Percentiles rank a stretch among this genome's conserved stretches.
Conservation (phyloP, 37 sponge, comb jelly and placozoan genomes). For the Axinella damicornis region DNA sequence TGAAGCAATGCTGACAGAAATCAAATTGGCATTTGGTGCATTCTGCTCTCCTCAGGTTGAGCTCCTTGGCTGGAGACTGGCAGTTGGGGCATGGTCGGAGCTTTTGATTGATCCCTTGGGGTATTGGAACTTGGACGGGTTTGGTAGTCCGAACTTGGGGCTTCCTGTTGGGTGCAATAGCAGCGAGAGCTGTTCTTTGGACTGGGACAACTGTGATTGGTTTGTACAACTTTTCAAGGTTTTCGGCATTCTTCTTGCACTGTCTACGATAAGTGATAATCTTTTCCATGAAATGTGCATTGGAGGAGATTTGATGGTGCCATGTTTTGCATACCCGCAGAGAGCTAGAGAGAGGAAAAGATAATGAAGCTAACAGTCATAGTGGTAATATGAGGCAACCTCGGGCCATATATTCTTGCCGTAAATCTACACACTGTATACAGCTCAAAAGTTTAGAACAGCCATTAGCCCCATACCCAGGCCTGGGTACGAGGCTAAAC, state of each 20-base stretch:
- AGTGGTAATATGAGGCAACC: too few relatives aligned
- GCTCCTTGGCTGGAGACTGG: conserved; percentile 28
- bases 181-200: neutral
- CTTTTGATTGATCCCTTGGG: neutral
- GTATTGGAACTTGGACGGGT: neutral
- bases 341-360: neutral
- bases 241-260: neutral
- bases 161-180: neutral
- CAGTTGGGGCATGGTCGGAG: conserved; percentile 42
- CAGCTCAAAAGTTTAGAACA: too few relatives aligned
- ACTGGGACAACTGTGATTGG: neutral
- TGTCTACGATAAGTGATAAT: neutral
- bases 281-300: neutral
- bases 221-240: neutral
- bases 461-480: too few relatives aligned
- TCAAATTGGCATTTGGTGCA: conserved; percentile 40
- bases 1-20: conserved; percentile 38
- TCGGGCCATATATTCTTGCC: too few relatives aligned
- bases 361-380: neutral
- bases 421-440: too few relatives aligned
- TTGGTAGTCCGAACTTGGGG: neutral
- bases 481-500: too few relatives aligned
- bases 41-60: conserved; percentile 41
- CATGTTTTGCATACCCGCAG: neutral
- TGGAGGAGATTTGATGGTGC: conserved; percentile 5